A percentile compares a stretch with the other conserved stretches of the same genome.
Evolutionary conservation across 2,888 invertebrate genomes (phyloP).

Genomic region (Epistrophella euchroma): DNA sequence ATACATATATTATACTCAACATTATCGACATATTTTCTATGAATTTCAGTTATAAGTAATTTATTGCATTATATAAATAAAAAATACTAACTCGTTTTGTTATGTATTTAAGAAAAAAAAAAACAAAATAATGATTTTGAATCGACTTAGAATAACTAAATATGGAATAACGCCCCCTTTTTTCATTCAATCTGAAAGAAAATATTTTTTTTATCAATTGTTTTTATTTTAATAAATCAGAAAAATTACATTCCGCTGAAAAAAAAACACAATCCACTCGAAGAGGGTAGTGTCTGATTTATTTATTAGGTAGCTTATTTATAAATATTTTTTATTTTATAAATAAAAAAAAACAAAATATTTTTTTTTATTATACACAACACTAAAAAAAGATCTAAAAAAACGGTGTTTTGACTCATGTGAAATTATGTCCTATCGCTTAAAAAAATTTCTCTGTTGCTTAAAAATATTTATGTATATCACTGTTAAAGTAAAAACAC

Average conservation of each 20-base stretch:
- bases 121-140: conserved; percentile 14
- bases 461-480: conserved; percentile 45
- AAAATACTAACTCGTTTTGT: conserved; percentile 21
- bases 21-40: conserved; percentile 37
- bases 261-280: conserved; percentile 32
- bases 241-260: conserved; percentile 60
- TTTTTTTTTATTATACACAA: background rate
- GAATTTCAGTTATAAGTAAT: conserved; percentile 54
- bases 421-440: conserved; percentile 16
- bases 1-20: conserved; percentile 8
- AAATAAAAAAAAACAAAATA: background rate
- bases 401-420: conserved; percentile 32
- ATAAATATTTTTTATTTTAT: conserved; percentile 22
- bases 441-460: conserved; percentile 36
- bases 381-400: conserved; percentile 1
- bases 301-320: conserved; percentile 49
- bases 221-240: conserved; percentile 25
- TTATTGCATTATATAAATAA: conserved; percentile 42
- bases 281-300: conserved; percentile 45
- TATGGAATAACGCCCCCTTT: conserved; percentile 30
- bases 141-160: conserved; percentile 35
- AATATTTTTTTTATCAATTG: background rate
- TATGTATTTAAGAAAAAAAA: conserved; percentile 35
- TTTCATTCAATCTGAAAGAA: conserved; percentile 18
- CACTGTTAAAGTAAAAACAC: conserved; percentile 42